Base-by-base conservation (phyloP, 2,888 invertebrate species). In the Dryobota labecula region DNA sequence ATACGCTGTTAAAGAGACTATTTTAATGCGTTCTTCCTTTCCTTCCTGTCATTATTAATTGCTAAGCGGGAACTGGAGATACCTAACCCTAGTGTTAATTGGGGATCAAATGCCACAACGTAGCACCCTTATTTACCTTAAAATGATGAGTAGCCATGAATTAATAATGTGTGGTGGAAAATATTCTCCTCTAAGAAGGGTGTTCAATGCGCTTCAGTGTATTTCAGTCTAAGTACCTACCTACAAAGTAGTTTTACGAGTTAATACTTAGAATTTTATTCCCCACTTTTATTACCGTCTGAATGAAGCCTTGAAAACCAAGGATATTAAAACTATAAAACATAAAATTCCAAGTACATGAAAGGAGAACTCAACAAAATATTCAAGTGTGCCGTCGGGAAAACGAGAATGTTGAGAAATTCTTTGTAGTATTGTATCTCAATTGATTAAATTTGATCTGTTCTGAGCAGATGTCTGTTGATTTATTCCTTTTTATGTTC, bases 371-470 rank as follows among this genome's bases (percentile, higher is more conserved):
- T 65, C 38, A 51, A 66, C 70, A 69, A 76, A 73, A 78, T 70
- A 75, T 70, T 70, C 54, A 68, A 61, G 33, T 64, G 54, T 75
- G 36, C 80, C 77, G 41, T 47, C 18, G 75, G 73, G 79, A 76
- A 76, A 78, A 84, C 75, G 62, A 38, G 56, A 73, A 79, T 58
- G 53, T 73, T 78, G 67, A 56, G 77, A 66, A 70, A 58, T 51
- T 76, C 73, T 80, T 80, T 76, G 79, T 78, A 80, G 77, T 78
- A 79, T 84, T 84, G 80, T 87, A 77, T 82, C 79, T 76, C 80
- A 78, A 79, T 83, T 84, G 82, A 84, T 82, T 84, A 80, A 85
- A 85, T 87, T 86, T 86, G 81, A 82, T 85, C 69, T 70, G 63
- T 72, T 73, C 67, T 70, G 69, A 69, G 80, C 79, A 82, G 66